phyloP scores from a whole-genome alignment of 2,888 invertebrate species.

The Pyrgus malvae region DNA sequence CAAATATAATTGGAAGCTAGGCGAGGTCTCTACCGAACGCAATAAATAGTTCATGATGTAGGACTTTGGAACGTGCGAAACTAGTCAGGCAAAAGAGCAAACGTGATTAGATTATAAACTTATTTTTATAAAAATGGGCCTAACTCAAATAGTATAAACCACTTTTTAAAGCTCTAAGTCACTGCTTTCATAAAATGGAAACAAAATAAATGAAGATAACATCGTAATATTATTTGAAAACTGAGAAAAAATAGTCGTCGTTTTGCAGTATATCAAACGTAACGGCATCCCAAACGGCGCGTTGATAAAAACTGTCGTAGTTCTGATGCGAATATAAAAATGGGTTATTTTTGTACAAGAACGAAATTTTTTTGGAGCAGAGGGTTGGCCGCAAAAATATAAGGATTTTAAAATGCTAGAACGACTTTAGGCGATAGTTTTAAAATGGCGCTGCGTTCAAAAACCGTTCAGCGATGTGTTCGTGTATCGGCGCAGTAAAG shows the following conservation, averaged over 20 bases:
- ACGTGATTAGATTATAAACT: no score
- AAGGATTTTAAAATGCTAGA: constrained; percentile 7
- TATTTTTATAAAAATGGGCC: no score
- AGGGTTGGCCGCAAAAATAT: constrained; percentile 6
- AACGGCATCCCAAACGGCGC: constrained; percentile 7
- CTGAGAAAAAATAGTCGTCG: constrained; percentile 4
- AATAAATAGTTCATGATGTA: no score
- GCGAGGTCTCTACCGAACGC: no score
- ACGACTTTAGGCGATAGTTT: constrained; percentile 8
- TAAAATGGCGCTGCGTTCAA: constrained; percentile 2
- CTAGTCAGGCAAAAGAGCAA: no score
- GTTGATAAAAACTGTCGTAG: constrained; percentile 7
- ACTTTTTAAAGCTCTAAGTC: background rate
- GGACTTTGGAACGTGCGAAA: no score
- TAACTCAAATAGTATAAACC: background rate
- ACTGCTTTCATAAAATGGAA: background rate
- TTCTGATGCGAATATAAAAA: constrained; percentile 17
- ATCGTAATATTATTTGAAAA: background rate
- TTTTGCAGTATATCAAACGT: constrained; percentile 15
- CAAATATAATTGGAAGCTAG: no score
- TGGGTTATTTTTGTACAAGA: constrained; percentile 16
- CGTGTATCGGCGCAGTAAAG: background rate
- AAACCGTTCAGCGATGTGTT: background rate
- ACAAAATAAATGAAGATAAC: constrained; percentile 1
- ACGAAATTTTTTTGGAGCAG: constrained; percentile 3